Percentiles rank a stretch among this genome's conserved stretches.
These are phyloP conservation scores for Drosophila hamatofila DNA, from an alignment of 2,888 invertebrate species.

Conservation along the genomic window DNA sequence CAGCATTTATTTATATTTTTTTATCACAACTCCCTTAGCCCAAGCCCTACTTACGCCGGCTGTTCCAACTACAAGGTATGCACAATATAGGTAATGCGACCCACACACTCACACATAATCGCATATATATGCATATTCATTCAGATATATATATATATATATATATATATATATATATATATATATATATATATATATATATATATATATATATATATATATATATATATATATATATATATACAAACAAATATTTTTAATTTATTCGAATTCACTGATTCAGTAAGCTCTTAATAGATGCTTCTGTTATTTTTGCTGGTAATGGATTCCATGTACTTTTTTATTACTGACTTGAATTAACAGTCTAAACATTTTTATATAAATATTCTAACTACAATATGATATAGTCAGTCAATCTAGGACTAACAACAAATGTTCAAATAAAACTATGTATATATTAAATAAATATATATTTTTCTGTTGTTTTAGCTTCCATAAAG, in stretches of 20 bases:
- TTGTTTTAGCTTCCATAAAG: too few species aligned
- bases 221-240: neutral
- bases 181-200: neutral
- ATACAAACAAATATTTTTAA: constrained; percentile 11
- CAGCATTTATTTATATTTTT: constrained; percentile 54
- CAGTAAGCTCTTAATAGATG: neutral
- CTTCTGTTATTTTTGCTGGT: neutral
- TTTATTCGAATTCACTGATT: constrained; percentile 19
- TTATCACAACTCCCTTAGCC: neutral
- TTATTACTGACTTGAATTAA: neutral
- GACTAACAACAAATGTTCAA: too few species aligned
- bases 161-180: neutral
- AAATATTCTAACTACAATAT: neutral
- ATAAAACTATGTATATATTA: too few species aligned
- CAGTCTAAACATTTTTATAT: neutral
- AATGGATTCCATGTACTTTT: neutral
- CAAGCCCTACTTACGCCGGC: neutral
- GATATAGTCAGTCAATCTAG: neutral
- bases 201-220: neutral
- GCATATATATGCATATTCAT: neutral
- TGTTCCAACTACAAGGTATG: constrained; percentile 28
- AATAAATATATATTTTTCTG: too few species aligned
- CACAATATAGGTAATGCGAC: constrained; percentile 20
- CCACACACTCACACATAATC: neutral
- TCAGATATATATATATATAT: neutral